Evolutionary conservation across 2,888 invertebrate species (phyloP).

Genomic region (Heliconius sara): DNA sequence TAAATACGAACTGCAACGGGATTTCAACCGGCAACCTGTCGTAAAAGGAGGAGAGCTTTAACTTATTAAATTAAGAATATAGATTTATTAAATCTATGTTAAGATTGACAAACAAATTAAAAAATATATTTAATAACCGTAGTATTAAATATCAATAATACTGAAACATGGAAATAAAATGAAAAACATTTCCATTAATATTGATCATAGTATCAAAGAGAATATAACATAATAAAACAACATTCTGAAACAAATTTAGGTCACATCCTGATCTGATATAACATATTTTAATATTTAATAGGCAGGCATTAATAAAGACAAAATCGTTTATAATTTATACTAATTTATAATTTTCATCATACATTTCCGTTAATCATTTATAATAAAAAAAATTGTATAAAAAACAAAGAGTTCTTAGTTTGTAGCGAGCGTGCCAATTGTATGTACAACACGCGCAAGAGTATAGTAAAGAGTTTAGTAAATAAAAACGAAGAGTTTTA

Average conservation of each 20-base stretch:
- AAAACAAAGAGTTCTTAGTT: no score
- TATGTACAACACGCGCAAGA: no score
- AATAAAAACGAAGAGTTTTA: no score
- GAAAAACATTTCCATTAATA: not conserved
- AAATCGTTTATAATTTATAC: not conserved
- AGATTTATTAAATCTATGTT: no score
- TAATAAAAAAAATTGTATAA: not conserved
- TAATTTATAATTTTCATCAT: not conserved
- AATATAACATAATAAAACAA: not conserved
- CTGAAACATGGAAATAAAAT: not conserved
- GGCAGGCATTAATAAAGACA: not conserved
- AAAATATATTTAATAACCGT: not conserved
- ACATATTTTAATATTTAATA: not conserved
- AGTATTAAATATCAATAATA: not conserved
- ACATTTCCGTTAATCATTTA: not conserved
- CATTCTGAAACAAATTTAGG: constrained; percentile 5
- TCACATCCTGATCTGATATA: not conserved
- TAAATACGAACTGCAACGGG: no score
- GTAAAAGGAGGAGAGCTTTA: no score
- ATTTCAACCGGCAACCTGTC: no score
- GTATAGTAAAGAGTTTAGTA: no score
- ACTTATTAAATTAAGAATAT: no score
- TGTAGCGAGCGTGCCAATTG: no score
- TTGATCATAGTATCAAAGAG: constrained; percentile 1
- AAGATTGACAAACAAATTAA: no score